phyloP scores from a whole-genome alignment of 2,888 invertebrate species.

The Oligia strigilis region DNA sequence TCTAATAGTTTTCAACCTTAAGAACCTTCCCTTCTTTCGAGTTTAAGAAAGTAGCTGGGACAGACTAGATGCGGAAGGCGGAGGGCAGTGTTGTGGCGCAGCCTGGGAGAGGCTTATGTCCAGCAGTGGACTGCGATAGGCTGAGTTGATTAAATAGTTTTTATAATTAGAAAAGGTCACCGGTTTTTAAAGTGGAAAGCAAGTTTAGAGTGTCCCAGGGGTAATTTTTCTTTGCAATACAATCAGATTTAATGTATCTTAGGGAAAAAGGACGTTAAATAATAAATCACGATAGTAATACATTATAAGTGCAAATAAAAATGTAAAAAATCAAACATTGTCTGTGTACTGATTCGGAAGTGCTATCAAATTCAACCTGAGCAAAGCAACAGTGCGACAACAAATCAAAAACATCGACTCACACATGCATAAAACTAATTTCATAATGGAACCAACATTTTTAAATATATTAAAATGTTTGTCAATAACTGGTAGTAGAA shows the following conservation, averaged over 20 bases:
- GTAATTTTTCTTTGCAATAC: not conserved
- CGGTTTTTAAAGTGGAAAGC: not conserved
- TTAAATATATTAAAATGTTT: not conserved
- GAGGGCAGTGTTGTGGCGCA: not conserved
- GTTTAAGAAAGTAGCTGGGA: not conserved
- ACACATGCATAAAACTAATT: conserved; percentile 76
- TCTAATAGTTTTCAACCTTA: too few relatives aligned
- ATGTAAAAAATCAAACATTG: conserved; percentile 68
- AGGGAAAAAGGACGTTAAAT: not conserved
- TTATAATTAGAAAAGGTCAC: not conserved
- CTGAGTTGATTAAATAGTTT: not conserved
- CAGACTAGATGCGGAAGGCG: not conserved
- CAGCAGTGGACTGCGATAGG: not conserved
- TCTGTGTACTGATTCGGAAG: conserved; percentile 61
- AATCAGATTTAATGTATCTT: not conserved
- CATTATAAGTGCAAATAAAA: conserved; percentile 76
- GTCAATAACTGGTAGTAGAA: not conserved
- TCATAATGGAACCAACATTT: conserved; percentile 36
- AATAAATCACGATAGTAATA: conserved; percentile 72
- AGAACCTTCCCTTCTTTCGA: not conserved
- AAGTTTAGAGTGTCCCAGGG: not conserved
- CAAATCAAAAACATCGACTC: conserved; percentile 71
- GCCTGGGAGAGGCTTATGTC: not conserved
- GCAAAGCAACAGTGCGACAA: conserved; percentile 85
- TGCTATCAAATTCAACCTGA: conserved; percentile 66